Evolutionary conservation across 2,888 invertebrate species (phyloP).

Genomic region (Dimorphilus gyrociliatus): DNA sequence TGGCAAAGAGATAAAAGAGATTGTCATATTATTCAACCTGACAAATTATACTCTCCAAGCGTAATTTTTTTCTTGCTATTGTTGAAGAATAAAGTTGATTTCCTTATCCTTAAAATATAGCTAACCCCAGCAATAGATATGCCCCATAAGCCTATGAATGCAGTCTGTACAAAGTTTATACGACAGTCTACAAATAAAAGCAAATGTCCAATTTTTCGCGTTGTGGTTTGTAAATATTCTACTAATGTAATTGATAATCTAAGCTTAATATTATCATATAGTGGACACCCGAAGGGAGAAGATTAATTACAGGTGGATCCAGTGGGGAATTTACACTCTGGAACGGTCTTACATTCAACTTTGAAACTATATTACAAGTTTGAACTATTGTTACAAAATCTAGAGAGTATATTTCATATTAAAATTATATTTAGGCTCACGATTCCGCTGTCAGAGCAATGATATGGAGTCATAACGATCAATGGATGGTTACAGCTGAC

Average conservation of each 20-base stretch:
- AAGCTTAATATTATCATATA: conserved; percentile 17
- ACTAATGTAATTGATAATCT: not conserved
- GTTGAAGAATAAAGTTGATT: no score
- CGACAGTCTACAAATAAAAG: conserved; percentile 99
- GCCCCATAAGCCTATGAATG: conserved; percentile 85
- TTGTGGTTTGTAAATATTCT: no score
- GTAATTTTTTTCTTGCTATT: conserved; percentile 14
- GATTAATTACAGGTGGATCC: conserved; percentile 92
- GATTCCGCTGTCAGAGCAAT: conserved; percentile 96
- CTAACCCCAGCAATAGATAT: conserved; percentile 83
- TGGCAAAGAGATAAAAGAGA: conserved; percentile 90
- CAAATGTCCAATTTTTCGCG: conserved; percentile 95
- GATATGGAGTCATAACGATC: conserved; percentile 98
- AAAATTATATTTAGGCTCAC: conserved; percentile 57
- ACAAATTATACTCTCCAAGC: conserved; percentile 82
- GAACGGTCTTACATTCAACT: conserved; percentile 99
- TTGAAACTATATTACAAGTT: conserved; percentile 98
- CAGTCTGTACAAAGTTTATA: conserved; percentile 64
- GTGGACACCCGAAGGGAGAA: conserved; percentile 97
- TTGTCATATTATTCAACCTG: conserved; percentile 73
- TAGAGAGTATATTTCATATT: not conserved
- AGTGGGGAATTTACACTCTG: conserved; percentile 98
- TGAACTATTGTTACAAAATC: not conserved
- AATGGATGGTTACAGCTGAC: conserved; percentile 99
- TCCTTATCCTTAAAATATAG: no score